Conservation (phyloP, 2,797 vertebrate genomes). For the Bucorvus abyssinicus region DNA sequence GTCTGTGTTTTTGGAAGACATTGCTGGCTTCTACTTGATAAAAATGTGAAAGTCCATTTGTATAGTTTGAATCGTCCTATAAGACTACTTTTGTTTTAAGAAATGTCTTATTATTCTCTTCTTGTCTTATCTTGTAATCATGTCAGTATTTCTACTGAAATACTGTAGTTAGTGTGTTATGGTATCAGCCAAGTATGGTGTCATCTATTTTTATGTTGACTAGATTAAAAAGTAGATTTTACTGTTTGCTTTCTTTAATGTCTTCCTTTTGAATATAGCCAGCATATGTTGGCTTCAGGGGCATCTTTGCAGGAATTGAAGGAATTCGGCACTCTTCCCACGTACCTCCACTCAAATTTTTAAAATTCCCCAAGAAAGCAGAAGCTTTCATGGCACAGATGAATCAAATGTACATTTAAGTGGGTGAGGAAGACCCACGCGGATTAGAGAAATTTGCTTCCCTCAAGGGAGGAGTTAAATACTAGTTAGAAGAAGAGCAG, state of each 20-base stretch:
- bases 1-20: not conserved
- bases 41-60: not conserved
- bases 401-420: not conserved
- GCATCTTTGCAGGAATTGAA: not conserved
- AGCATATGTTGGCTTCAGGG: not conserved
- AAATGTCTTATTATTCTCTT: not conserved
- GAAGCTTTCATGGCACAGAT: constrained; percentile 3
- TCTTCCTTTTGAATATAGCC: not conserved
- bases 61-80: not conserved
- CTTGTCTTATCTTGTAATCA: not conserved
- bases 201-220: constrained; percentile 9
- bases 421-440: not conserved
- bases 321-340: constrained; percentile 39
- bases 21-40: not conserved
- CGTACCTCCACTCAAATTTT: constrained; percentile 43
- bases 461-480: not conserved
- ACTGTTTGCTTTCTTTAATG: not conserved
- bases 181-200: not conserved
- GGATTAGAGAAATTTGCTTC: not conserved
- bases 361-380: constrained; percentile 22
- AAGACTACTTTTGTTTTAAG: not conserved
- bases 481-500: not conserved
- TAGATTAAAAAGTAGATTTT: constrained; percentile 3
- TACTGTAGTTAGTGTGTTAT: not conserved
- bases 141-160: not conserved